Percentiles rank a stretch among this genome's conserved stretches.
Conservation (phyloP, 2,113 vertebrate genomes). For the Semicossyphus pulcher region DNA sequence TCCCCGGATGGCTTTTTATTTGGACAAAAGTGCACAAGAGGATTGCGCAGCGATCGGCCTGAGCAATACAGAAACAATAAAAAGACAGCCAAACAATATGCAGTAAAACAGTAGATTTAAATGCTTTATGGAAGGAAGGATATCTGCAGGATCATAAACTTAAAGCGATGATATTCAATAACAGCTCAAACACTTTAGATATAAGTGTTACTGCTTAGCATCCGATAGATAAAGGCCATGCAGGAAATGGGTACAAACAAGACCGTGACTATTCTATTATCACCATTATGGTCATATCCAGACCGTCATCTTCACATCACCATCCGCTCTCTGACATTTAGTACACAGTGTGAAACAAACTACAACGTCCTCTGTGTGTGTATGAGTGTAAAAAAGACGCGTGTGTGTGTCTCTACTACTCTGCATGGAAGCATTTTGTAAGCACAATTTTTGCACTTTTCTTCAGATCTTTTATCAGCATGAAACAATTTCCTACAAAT, state of each 20-base stretch:
- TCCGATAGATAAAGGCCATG: conserved; percentile 22
- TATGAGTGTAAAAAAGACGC: too few relatives aligned
- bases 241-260: neutral
- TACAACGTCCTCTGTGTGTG: neutral
- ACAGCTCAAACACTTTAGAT: conserved; percentile 4
- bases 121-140: conserved; percentile 4
- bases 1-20: conserved; percentile 14
- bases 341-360: neutral
- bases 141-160: conserved; percentile 11
- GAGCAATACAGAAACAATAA: conserved; percentile 37
- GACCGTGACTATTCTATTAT: neutral
- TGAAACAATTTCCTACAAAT: too few relatives aligned
- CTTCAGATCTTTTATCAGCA: too few relatives aligned
- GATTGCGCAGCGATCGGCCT: conserved; percentile 20
- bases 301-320: neutral
- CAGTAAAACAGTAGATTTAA: conserved; percentile 11
- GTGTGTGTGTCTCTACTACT: too few relatives aligned
- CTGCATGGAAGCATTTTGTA: too few relatives aligned
- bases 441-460: too few relatives aligned
- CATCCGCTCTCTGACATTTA: neutral
- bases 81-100: conserved; percentile 17
- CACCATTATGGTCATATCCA: neutral
- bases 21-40: conserved; percentile 13
- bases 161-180: conserved; percentile 15
- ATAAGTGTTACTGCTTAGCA: neutral